A percentile compares a stretch with the other conserved stretches of the same genome.
Evolutionary conservation across 2,888 invertebrate species (phyloP).

Genomic region (Xanthorhoe spadicearia): DNA sequence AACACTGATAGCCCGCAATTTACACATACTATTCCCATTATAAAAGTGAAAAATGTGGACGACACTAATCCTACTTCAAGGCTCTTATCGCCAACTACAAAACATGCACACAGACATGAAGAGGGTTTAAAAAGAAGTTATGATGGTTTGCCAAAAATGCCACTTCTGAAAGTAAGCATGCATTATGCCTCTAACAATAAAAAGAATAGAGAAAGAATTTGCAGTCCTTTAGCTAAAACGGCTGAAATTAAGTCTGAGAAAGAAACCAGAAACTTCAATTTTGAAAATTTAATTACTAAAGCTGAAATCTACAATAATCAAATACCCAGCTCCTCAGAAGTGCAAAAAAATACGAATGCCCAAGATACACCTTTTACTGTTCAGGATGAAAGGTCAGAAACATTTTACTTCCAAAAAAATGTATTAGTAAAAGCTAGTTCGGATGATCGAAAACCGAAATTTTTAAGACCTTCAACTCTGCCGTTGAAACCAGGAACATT

Average conservation of each 20-base stretch:
- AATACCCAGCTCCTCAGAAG: conserved; percentile 74
- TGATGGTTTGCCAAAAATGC: conserved; percentile 68
- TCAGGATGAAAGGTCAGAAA: conserved; percentile 77
- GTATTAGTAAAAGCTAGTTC: conserved; percentile 54
- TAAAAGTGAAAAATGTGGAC: conserved; percentile 74
- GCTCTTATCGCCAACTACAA: conserved; percentile 57
- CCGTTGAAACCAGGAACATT: conserved; percentile 94
- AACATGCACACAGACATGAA: conserved; percentile 62
- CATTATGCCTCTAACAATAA: conserved; percentile 57
- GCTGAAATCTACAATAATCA: conserved; percentile 80
- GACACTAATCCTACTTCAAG: conserved; percentile 58
- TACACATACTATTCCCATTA: conserved; percentile 63
- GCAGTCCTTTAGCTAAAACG: conserved; percentile 52
- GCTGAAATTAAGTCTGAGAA: conserved; percentile 62
- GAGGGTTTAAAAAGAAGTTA: conserved; percentile 64
- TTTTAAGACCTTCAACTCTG: conserved; percentile 92
- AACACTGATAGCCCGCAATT: conserved; percentile 58
- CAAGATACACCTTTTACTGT: conserved; percentile 59
- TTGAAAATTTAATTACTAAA: conserved; percentile 81
- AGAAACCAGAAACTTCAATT: conserved; percentile 77
- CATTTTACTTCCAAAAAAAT: conserved; percentile 80
- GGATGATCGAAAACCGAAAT: conserved; percentile 86
- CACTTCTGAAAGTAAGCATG: conserved; percentile 66
- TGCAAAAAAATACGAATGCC: conserved; percentile 70
- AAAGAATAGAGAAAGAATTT: conserved; percentile 64